Evolutionary conservation across 2,888 invertebrate species (phyloP).

Genomic region (Melanostoma mellinum): DNA sequence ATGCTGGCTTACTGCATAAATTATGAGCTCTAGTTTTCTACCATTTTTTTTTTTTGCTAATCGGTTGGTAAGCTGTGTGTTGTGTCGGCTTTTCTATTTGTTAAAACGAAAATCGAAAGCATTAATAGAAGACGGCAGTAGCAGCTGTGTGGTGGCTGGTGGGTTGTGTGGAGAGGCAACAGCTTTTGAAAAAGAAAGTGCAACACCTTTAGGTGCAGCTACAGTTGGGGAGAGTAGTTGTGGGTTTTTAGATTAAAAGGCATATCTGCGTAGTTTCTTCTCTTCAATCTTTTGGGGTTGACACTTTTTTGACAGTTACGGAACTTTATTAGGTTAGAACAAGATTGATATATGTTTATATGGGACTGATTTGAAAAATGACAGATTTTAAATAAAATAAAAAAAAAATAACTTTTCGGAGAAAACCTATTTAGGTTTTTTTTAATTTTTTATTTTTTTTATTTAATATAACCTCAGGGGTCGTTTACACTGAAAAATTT

Average conservation of each 20-base stretch:
- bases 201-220: constrained; percentile 27
- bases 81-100: constrained; percentile 41
- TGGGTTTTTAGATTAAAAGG: constrained; percentile 37
- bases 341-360: too few relatives aligned
- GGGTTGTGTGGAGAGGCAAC: constrained; percentile 5
- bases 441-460: too few relatives aligned
- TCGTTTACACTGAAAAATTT: too few relatives aligned
- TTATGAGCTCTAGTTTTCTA: constrained; percentile 70
- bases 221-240: background rate
- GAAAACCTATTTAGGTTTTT: too few relatives aligned
- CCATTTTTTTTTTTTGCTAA: constrained; percentile 1
- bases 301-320: too few relatives aligned
- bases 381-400: too few relatives aligned
- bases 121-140: constrained; percentile 8
- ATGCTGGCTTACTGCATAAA: constrained; percentile 70
- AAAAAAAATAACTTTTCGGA: too few relatives aligned
- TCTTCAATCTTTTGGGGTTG: too few relatives aligned
- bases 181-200: constrained; percentile 71
- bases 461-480: too few relatives aligned
- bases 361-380: too few relatives aligned
- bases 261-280: constrained; percentile 16
- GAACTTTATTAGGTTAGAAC: too few relatives aligned
- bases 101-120: constrained; percentile 72
- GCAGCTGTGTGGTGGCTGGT: background rate
- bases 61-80: constrained; percentile 30